A percentile compares a stretch with the other conserved stretches of the same genome.
phyloP scores from a whole-genome alignment of 2,113 vertebrate species.

The Callipepla californica region DNA sequence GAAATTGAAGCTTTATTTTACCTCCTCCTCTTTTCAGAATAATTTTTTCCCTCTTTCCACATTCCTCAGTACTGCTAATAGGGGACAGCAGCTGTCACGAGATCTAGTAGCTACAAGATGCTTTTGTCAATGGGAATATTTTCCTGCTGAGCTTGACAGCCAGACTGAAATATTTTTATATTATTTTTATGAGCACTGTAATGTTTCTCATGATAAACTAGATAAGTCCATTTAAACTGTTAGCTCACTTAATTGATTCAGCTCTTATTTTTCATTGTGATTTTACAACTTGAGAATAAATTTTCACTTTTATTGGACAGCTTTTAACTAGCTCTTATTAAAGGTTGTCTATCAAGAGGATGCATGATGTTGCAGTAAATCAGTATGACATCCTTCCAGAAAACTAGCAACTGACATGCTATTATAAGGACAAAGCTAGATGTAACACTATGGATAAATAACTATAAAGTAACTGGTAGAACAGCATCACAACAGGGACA shows the following conservation, averaged over 20 bases:
- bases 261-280: constrained; percentile 11
- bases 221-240: not conserved
- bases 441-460: constrained; percentile 26
- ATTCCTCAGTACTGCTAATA: not conserved
- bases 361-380: constrained; percentile 40
- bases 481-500: not conserved
- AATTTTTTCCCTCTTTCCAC: not conserved
- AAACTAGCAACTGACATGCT: constrained; percentile 19
- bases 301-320: not conserved
- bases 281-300: not conserved
- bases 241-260: not conserved
- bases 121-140: not conserved
- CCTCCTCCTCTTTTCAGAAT: not conserved
- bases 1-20: not conserved
- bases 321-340: constrained; percentile 44
- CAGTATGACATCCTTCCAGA: constrained; percentile 27
- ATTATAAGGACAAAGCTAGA: not conserved
- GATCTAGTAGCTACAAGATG: not conserved
- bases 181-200: not conserved
- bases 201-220: not conserved
- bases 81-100: not conserved
- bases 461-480: constrained; percentile 14
- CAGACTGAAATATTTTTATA: not conserved
- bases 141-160: not conserved
- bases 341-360: constrained; percentile 13